Evolutionary conservation across 2,888 invertebrate genomes (phyloP), one percentile per base, ranked within the genome.

Genomic region (Osmoderma eremita): DNA sequence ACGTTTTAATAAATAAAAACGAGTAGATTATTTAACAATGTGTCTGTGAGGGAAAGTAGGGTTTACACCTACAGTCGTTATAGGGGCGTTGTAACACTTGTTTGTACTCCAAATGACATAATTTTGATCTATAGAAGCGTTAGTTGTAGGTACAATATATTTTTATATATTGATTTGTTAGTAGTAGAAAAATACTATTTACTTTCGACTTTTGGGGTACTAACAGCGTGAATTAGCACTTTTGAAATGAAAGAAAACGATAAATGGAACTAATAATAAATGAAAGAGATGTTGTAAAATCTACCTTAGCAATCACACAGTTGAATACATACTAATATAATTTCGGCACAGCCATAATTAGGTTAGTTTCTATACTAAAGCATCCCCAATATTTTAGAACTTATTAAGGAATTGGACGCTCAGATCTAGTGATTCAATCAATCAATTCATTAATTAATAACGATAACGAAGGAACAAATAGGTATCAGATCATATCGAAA

Each of bases 301-400:
- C 36, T 63, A 65, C 64, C n/a, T 67, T 67, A 67, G 45, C 63
- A 62, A 67, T 67, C 67, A 67, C 67, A 67, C 67, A 62, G 66
- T 63, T 69, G 67, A 69, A 67, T 69, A 71, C 63, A 67, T 54
- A 67, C 70, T 68, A 69, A 63, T 53, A 67, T 62, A 71, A 68
- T 70, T 69, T 74, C 71, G 74, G 74, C 75, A 75, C 75, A 75
- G 75, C 75, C 75, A 72, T 73, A 61, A 67, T 70, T 72, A 71
- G 71, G 71, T 75, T 74, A 75, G 72, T 74, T 70, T 70, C 74
- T 74, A 74, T 67, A 71, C 72, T 75, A 75, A 74, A 71, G 71
- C 70, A 70, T 70, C 62, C 62, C 38, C 65, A 65, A 70, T 63
- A 56, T 69, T 67, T 39, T 15, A 68, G 64, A 68, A 68, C 68